Conservation (phyloP, 2,113 vertebrate genomes). For the Mungos mungo region DNA sequence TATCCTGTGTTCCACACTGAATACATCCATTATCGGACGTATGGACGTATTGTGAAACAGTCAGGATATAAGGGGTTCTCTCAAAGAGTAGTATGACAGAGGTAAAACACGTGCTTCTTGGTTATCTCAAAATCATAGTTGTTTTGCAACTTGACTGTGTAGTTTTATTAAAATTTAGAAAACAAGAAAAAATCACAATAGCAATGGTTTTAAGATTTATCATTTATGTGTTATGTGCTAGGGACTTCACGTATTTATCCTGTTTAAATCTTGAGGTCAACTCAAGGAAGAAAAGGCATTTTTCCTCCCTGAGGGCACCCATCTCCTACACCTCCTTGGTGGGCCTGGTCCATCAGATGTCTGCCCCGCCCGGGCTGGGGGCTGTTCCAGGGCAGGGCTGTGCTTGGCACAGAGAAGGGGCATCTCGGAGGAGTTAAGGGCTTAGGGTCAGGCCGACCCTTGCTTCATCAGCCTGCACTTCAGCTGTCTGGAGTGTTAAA, state of each 20-base stretch:
- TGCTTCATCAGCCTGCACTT: neutral
- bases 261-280: neutral
- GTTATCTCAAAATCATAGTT: neutral
- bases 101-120: neutral
- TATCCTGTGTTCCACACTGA: conserved; percentile 9
- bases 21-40: neutral
- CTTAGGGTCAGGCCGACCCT: neutral
- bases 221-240: neutral
- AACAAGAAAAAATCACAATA: neutral
- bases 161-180: conserved; percentile 25
- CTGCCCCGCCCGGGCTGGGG: neutral
- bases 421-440: neutral
- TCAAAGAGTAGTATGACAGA: neutral
- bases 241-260: neutral
- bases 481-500: neutral
- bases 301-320: neutral
- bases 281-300: neutral
- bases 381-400: neutral
- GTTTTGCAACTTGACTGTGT: neutral
- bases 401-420: neutral
- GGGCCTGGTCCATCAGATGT: neutral
- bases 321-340: neutral
- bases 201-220: conserved; percentile 21
- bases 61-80: neutral
- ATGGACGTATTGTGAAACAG: neutral